Evolutionary conservation across 1,140 invertebrate genomes (phyloP).

Genomic region (Drosophila saltans): DNA sequence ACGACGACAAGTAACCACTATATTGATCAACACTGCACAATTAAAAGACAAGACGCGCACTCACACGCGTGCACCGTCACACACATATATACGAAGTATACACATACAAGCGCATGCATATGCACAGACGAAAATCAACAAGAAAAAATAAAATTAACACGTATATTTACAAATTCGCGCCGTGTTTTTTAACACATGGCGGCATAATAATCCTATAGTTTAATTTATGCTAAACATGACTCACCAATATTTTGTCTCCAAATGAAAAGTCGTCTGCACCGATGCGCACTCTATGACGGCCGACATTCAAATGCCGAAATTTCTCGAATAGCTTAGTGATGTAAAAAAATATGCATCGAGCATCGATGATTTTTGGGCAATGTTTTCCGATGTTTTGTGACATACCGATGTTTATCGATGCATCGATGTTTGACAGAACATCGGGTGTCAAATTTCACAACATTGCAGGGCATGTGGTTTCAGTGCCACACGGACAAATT

Average conservation of each 20-base stretch:
- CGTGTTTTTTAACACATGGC: not conserved
- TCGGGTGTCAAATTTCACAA: too few relatives aligned
- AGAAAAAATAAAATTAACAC: not conserved
- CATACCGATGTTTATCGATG: too few relatives aligned
- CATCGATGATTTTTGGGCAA: too few relatives aligned
- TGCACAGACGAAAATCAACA: not conserved
- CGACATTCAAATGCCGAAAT: conserved; percentile 35
- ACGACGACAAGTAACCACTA: not conserved
- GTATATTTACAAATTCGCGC: not conserved
- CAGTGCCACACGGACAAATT: too few relatives aligned
- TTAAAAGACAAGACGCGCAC: not conserved
- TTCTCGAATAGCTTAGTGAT: not conserved
- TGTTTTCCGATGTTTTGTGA: too few relatives aligned
- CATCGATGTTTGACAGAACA: too few relatives aligned
- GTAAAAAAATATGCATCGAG: too few relatives aligned
- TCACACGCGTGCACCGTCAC: not conserved
- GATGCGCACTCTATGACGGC: conserved; percentile 35
- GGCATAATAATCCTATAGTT: not conserved
- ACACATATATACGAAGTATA: not conserved
- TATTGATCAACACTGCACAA: conserved; percentile 4
- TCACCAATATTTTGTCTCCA: not conserved
- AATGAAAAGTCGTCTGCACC: not conserved
- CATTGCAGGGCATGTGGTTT: too few relatives aligned
- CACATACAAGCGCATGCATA: not conserved
- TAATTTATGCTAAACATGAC: not conserved